Conservation (phyloP, 2,113 vertebrate species). For the Oreochromis aureus region DNA sequence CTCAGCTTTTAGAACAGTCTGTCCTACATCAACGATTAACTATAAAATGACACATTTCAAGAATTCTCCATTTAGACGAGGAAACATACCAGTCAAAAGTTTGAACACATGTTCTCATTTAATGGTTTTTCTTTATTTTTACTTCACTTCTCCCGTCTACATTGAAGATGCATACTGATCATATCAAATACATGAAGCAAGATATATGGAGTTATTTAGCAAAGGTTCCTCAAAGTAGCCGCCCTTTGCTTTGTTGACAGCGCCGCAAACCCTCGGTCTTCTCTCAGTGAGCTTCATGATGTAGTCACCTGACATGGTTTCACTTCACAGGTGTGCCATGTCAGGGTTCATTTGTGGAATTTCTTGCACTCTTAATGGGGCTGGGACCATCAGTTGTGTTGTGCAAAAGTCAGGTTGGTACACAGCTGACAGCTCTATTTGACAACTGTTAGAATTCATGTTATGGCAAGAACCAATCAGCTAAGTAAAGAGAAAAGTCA, state of each 20-base stretch:
- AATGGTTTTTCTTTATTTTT: neutral
- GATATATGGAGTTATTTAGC: neutral
- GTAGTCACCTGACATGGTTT: neutral
- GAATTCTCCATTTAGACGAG: neutral
- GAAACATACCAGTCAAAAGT: neutral
- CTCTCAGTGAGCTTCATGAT: neutral
- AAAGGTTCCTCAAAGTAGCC: neutral
- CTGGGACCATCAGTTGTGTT: too few species aligned
- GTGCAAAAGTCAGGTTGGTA: too few species aligned
- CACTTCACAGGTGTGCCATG: neutral
- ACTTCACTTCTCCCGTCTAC: neutral
- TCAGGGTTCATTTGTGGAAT: neutral
- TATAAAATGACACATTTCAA: neutral
- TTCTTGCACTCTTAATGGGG: neutral
- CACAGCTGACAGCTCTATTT: too few species aligned
- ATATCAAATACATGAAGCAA: neutral
- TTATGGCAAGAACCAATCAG: too few species aligned
- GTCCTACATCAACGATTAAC: neutral
- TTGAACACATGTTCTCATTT: neutral
- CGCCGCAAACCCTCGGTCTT: neutral
- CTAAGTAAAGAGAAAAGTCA: too few species aligned
- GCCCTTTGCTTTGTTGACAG: neutral
- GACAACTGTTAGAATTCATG: too few species aligned
- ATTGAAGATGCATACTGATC: neutral
- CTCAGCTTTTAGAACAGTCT: neutral